Evolutionary conservation across 1,140 invertebrate species (phyloP), one percentile per base, ranked within the genome.

Genomic region (Hylaeus volcanicus): DNA sequence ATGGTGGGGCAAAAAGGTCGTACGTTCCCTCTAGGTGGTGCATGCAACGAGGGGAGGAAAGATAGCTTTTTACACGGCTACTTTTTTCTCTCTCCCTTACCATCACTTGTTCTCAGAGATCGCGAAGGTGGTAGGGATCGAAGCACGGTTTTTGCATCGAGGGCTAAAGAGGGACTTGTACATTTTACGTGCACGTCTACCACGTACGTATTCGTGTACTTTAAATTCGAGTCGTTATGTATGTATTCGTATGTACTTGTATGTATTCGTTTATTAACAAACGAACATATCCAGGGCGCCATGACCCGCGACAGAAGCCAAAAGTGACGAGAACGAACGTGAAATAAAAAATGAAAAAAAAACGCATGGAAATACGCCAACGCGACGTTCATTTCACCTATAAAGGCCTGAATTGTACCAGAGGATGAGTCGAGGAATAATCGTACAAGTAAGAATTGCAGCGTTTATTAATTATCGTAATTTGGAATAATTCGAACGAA

Each of bases 11-110:
- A 72, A 77, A 68, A 72, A 70, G 61, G 64, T 64, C 65, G 74
- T 58, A 64, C 48, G 66, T 77, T 64, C 45, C 63, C 77, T 80
- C 74, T 76, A 70, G 55, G 82, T 84, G 85, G 79, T 88, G 76
- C 63, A 71, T 72, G 63, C 63, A n/a, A 11, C 5, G 45, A 66
- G 71, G 61, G 64, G 45, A 75, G 84, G 64, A 74, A 88, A 85
- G 76, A 81, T 81, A 71, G 61, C 74, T 88, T 88, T 88, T 88
- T 87, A 75, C 41, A 71, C n/a, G 26, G 37, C 70, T 71, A 64
- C 65, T 85, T 85, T 55, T 72, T 83, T 79, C 64, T 61, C 26
- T 65, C 53, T 60, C 55, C 66, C 51, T 76, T 74, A 51, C 69
- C 71, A 43, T 51, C 37, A 55, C 48, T 74, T 69, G n/a, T 74